Conservation (phyloP, 2,888 invertebrate species). For the Cerastoderma edule region DNA sequence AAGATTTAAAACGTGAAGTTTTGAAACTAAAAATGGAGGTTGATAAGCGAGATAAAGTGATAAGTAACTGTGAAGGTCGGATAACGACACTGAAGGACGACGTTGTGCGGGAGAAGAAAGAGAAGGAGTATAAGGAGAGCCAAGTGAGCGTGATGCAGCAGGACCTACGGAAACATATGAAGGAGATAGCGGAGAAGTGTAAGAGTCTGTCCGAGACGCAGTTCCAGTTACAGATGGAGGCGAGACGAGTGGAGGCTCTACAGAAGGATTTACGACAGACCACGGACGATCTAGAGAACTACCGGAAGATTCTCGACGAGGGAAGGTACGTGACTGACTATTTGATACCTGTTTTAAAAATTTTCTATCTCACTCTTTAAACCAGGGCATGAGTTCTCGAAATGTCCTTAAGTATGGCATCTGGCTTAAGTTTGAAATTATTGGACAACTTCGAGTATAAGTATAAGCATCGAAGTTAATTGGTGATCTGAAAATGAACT, state of each 20-base stretch:
- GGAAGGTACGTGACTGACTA: too few species aligned
- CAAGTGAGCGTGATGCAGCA: slow-evolving; percentile 40
- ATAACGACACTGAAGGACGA: slow-evolving; percentile 35
- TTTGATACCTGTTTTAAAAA: too few species aligned
- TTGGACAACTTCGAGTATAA: too few species aligned
- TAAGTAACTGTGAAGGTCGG: slow-evolving; percentile 33
- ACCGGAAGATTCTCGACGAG: slow-evolving; percentile 43
- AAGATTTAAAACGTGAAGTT: slow-evolving; percentile 43
- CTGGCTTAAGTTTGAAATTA: too few species aligned
- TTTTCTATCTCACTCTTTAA: too few species aligned
- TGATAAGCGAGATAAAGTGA: slow-evolving; percentile 44
- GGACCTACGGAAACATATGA: slow-evolving; percentile 52
- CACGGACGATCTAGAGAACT: slow-evolving; percentile 47
- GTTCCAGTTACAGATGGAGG: slow-evolving; percentile 56
- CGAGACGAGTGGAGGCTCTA: slow-evolving; percentile 47
- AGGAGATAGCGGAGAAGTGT: slow-evolving; percentile 53
- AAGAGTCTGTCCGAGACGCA: slow-evolving; percentile 53
- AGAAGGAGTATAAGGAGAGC: slow-evolving; percentile 40
- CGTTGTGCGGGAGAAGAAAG: slow-evolving; percentile 35
- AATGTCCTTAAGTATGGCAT: too few species aligned
- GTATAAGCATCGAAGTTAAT: too few species aligned
- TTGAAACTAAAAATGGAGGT: slow-evolving; percentile 57
- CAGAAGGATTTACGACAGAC: slow-evolving; percentile 47
- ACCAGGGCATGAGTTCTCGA: too few species aligned
- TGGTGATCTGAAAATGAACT: too few species aligned